phyloP scores from a whole-genome alignment of 1,140 invertebrate genomes.

The Chlorops oryzae region DNA sequence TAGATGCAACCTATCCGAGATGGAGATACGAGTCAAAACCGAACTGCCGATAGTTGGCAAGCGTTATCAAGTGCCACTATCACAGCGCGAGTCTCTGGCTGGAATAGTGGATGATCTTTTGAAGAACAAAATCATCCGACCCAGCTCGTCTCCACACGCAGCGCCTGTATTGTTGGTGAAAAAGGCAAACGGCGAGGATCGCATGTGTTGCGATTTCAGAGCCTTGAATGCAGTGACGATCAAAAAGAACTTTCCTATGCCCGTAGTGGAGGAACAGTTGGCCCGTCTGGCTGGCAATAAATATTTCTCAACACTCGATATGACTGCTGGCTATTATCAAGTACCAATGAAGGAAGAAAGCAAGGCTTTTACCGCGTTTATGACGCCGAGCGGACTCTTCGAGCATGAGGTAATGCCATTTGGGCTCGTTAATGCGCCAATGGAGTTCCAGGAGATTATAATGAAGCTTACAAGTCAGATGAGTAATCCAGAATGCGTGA shows the following conservation, averaged over 20 bases:
- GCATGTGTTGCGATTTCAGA: constrained; percentile 28
- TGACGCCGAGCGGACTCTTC: constrained; percentile 20
- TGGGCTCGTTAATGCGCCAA: constrained; percentile 49
- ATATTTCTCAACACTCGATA: neutral
- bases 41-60: constrained; percentile 15
- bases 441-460: constrained; percentile 28
- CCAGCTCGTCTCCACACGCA: constrained; percentile 47
- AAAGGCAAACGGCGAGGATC: constrained; percentile 44
- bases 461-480: constrained; percentile 35
- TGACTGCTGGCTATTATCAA: constrained; percentile 7
- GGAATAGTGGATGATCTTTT: constrained; percentile 29
- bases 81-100: constrained; percentile 13
- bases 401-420: constrained; percentile 48
- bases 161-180: constrained; percentile 49
- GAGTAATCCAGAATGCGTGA: constrained; percentile 15
- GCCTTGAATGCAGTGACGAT: constrained; percentile 14
- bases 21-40: constrained; percentile 9
- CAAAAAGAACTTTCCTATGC: constrained; percentile 6
- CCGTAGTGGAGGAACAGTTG: constrained; percentile 4
- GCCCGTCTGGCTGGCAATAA: constrained; percentile 2
- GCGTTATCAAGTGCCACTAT: constrained; percentile 16
- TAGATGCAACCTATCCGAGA: constrained; percentile 1
- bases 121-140: constrained; percentile 20
- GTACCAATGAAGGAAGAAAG: constrained; percentile 2
- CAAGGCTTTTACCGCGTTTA: constrained; percentile 18